Evolutionary conservation across 2,888 invertebrate genomes (phyloP), one percentile per base, ranked within the genome.

Genomic region (Poecilus cupreus): DNA sequence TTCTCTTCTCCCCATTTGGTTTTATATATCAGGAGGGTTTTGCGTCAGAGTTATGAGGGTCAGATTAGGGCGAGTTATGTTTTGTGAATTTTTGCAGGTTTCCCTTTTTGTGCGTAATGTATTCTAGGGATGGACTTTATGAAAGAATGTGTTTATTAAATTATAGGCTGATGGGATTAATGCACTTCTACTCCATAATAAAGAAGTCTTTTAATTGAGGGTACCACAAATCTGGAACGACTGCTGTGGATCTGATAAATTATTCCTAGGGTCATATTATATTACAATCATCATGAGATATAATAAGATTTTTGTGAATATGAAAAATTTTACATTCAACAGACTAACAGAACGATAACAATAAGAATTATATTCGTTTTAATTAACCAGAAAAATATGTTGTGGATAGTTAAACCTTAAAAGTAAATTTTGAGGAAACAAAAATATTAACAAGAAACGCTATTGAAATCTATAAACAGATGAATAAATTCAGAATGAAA

Each of bases 41-140:
- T 26, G 24, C 16, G 13, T 13, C 18, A n/a, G 75, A 75, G 51
- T 75, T 75, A 75, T 32, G 75, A 75, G 75, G 51, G 51, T 75
- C 51, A 54, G 51, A 75, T 75, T 75, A 75, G 24, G 24, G 43
- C 51, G 43, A 75, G 32, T 75, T 51, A 75, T 75, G 51, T 51
- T 75, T 75, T 75, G 72, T 72, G 72, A 46, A 72, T 46, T 46
- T 72, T 72, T 46, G 72, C 46, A 72, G 72, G 72, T 72, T 72
- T 68, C 39, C 39, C 16, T 68, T 72, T 72, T 72, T 72, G 43
- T 72, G 22, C 24, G 46, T 24, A 24, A 57, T 24, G 57, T 68
- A 37, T 68, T 68, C 16, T 2, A 32, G 57, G 37, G 64, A 68
- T 37, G 20, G 64, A 68, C 64, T 68, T 68, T 37, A 68, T 32